Evolutionary conservation across 2,888 invertebrate genomes (phyloP), one percentile per base, ranked within the genome.

Genomic region (Pollenia labialis): DNA sequence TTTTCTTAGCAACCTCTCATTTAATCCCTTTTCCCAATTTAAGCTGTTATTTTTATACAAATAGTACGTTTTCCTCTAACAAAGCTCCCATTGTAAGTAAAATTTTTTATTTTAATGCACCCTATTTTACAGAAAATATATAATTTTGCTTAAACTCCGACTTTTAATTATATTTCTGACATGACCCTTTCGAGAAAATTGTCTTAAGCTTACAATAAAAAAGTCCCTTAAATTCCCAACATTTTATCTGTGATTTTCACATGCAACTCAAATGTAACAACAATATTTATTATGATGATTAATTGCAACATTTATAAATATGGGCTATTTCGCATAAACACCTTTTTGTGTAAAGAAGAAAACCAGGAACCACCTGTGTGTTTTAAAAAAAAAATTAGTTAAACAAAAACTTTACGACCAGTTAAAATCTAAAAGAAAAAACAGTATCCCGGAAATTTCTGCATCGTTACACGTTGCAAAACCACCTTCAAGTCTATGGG

Each of bases 401-500:
- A 52, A 52, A 58, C 23, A 12, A 62, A 76, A 56, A 56, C 14
- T 60, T 12, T 58, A 60, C 71, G 18, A 76, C 44, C 52, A 82
- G 32, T 32, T 32, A 32, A 58, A 16, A 68, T 74, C 16, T 16
- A 18, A 58, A 23, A 62, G 44, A 48, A 60, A 62, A 80, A 82
- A 83, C 54, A 32, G 46, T 84, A 87, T 81, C 87, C 85, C 87
- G 87, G 88, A 88, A 88, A 83, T 87, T 84, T 85, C 81, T 87
- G 87, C 85, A 84, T 85, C 76, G 85, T 74, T 87, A 81, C 64
- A 85, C 66, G 80, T 86, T 77, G 16, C 68, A 74, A 84, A 82
- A 86, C 74, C 85, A 60, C 75, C 81, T 85, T 32, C 74, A 77
- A 72, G 11, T 69, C 23, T 66, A 46, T 72, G 42, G 8, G 8